phyloP scores from a whole-genome alignment of 1,140 invertebrate genomes.

The Drosophila sproati region DNA sequence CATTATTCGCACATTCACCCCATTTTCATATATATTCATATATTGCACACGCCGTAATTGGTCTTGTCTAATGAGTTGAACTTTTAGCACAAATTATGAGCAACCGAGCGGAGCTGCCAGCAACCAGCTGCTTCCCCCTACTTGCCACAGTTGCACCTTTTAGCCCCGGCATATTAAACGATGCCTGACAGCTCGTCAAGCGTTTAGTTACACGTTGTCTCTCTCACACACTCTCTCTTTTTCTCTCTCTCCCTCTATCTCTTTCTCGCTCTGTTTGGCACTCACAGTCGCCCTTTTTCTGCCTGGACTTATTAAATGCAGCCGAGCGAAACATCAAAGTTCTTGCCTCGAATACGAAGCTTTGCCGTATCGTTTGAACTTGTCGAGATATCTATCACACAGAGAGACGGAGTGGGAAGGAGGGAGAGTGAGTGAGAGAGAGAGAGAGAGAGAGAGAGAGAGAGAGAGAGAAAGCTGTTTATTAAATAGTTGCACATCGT shows the following conservation, averaged over 20 bases:
- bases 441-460: too few relatives aligned
- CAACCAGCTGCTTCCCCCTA: too few relatives aligned
- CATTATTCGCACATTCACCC: neutral
- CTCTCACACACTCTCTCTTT: neutral
- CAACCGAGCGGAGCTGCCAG: too few relatives aligned
- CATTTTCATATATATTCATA: neutral
- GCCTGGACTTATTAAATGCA: conserved; percentile 71
- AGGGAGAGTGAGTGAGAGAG: too few relatives aligned
- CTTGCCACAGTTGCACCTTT: neutral
- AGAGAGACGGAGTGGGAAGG: neutral
- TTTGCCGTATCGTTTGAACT: conserved; percentile 5
- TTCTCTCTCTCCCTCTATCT: neutral
- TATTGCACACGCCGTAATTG: neutral
- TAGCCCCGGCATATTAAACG: neutral
- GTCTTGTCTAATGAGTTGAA: conserved; percentile 16
- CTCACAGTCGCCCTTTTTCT: neutral
- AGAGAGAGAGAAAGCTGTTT: conserved; percentile 42
- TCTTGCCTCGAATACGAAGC: conserved; percentile 27
- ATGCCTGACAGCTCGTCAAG: conserved; percentile 11
- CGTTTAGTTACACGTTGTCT: neutral
- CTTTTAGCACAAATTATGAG: neutral
- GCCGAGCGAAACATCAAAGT: conserved; percentile 73
- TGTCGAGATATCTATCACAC: neutral
- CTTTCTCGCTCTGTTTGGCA: neutral
- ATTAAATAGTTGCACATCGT: conserved; percentile 72